Percentiles rank a stretch among this genome's conserved stretches.
Evolutionary conservation across 1,140 invertebrate species (phyloP).

Genomic region (Lepidurus packardi): DNA sequence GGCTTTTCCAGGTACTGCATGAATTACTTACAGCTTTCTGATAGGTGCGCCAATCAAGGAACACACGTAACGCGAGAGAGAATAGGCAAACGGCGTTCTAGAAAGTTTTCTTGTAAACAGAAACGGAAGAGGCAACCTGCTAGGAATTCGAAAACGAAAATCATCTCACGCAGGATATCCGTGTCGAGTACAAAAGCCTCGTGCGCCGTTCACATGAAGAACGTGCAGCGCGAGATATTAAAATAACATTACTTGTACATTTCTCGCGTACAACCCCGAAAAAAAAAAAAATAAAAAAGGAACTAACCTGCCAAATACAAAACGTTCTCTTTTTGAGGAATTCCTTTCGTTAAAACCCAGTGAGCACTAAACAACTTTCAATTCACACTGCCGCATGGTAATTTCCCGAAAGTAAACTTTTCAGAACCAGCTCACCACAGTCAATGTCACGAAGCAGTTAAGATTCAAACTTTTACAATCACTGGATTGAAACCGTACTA

Average conservation of each 20-base stretch:
- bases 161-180: background rate
- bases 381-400: background rate
- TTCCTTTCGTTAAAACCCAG: background rate
- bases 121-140: background rate
- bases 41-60: slow-evolving; percentile 18
- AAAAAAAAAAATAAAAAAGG: too few relatives aligned
- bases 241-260: too few relatives aligned
- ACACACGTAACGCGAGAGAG: background rate
- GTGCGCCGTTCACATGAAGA: background rate
- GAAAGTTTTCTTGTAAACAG: slow-evolving; percentile 2
- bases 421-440: background rate
- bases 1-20: background rate
- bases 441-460: background rate
- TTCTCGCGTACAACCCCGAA: too few relatives aligned
- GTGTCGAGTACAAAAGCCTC: background rate
- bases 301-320: background rate
- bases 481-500: too few relatives aligned
- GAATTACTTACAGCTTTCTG: slow-evolving; percentile 11
- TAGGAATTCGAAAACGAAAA: slow-evolving; percentile 12
- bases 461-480: too few relatives aligned
- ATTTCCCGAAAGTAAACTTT: background rate
- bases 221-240: background rate
- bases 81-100: background rate
- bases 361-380: background rate
- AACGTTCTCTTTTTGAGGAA: background rate